Base-by-base conservation (phyloP, 2,797 vertebrate species). In the Poeciliopsis paucimaculata region DNA sequence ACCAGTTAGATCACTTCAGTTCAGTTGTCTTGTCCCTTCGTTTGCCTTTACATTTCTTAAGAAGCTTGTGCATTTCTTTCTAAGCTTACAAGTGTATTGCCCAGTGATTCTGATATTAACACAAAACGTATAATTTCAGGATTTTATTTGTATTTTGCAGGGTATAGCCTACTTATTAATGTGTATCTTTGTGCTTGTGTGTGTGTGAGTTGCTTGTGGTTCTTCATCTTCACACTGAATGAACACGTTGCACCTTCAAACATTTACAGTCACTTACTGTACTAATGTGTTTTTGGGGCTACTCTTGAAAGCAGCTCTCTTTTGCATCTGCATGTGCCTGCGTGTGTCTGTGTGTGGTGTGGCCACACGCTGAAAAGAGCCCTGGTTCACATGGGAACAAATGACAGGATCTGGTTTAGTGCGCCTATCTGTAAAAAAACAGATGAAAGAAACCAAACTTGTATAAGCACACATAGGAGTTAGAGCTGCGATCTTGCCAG, bases 401-500 rank as follows among this genome's bases (percentile, higher is more conserved):
- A 92, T 91, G 86, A 92, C 90, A 91, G 92, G 90, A 91, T 92
- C 82, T 91, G 87, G 87, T 90, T 91, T 80, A 77, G 81, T 68
- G 82, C 75, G 84, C 77, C 84, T 88, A 86, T 89, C 89, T 88
- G 91, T 88, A 70, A 39, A 70, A 68, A 70, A n/a, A 45, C 85
- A 90, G 85, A 92, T 91, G 78, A 92, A 91, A 88, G 86, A 78
- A 84, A 82, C 92, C 90, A 80, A 87, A 89, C 75, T 76, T 85
- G 87, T 89, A 88, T 87, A 90, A 72, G 41, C 73, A 77, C 80
- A 83, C 72, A 62, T 77, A 76, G 82, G 76, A 91, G 88, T 87
- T 78, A 81, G 80, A 88, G 66, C 62, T 1, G 66, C 75, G 75
- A 85, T 80, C 82, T 68, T 26, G 77, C 82, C 84, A 91, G 93